These are phyloP conservation scores for Catocala fraxini DNA, from an alignment of 2,888 invertebrate species.

Conservation along the genomic window DNA sequence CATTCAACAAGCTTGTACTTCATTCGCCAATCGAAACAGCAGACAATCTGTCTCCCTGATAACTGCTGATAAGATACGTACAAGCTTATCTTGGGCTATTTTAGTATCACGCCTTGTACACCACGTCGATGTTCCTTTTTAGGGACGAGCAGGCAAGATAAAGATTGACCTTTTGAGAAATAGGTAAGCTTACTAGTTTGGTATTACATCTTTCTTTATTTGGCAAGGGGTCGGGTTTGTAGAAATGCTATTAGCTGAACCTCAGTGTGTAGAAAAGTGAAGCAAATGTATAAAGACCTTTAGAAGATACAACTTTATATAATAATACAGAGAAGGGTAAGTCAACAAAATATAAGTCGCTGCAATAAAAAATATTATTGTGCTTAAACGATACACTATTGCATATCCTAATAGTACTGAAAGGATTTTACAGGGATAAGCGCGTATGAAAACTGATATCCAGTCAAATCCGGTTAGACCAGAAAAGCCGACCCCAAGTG, in stretches of 20 bases:
- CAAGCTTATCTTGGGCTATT: slow-evolving; percentile 49
- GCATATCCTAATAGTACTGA: too few relatives aligned
- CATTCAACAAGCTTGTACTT: slow-evolving; percentile 37
- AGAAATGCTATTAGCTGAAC: too few relatives aligned
- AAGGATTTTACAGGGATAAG: too few relatives aligned
- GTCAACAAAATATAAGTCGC: too few relatives aligned
- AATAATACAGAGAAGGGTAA: too few relatives aligned
- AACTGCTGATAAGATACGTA: slow-evolving; percentile 47
- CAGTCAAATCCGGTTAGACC: too few relatives aligned
- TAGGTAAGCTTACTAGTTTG: not conserved
- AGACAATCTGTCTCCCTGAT: slow-evolving; percentile 63
- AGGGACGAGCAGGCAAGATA: slow-evolving; percentile 24
- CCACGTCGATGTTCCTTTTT: slow-evolving; percentile 35
- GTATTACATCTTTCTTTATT: slow-evolving; percentile 5
- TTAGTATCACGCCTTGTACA: slow-evolving; percentile 40
- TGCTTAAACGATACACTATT: too few relatives aligned
- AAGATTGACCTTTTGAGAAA: slow-evolving; percentile 15
- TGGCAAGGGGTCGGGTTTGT: not conserved
- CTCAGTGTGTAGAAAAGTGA: too few relatives aligned
- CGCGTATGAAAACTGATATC: not conserved
- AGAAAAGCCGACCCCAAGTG: too few relatives aligned
- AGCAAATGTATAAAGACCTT: too few relatives aligned
- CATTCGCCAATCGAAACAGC: slow-evolving; percentile 52
- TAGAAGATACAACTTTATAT: too few relatives aligned
- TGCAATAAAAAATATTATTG: too few relatives aligned